Evolutionary conservation across 2,797 vertebrate species (phyloP).

Genomic region (Platyrinchus mystaceus): DNA sequence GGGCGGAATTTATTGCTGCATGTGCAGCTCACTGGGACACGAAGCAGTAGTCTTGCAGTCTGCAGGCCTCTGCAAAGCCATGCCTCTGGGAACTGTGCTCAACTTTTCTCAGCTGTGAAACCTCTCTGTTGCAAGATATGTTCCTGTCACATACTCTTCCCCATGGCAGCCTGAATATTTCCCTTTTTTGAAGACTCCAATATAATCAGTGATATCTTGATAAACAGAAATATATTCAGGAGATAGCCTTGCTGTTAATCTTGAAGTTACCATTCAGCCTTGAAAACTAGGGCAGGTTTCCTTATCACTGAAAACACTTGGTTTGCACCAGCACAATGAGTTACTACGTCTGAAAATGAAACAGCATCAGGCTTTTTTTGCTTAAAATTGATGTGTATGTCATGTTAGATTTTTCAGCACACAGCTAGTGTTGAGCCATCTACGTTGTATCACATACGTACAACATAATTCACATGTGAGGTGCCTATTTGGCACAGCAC

Average conservation of each 20-base stretch:
- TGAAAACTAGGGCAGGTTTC: not conserved
- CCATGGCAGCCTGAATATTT: not conserved
- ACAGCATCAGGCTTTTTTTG: not conserved
- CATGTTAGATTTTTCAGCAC: not conserved
- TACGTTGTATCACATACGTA: not conserved
- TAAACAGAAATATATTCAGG: slow-evolving; percentile 17
- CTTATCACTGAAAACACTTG: not conserved
- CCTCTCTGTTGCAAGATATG: not conserved
- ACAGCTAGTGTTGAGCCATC: not conserved
- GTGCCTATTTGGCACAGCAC: not conserved
- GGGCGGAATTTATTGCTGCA: slow-evolving; percentile 5
- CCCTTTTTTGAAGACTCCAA: not conserved
- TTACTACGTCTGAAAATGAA: not conserved
- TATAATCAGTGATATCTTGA: not conserved
- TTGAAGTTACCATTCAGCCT: not conserved
- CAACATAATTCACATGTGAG: not conserved
- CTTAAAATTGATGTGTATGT: not conserved
- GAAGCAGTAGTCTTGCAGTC: not conserved
- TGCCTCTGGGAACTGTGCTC: not conserved
- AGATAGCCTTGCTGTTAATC: not conserved
- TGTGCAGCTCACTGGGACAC: slow-evolving; percentile 1
- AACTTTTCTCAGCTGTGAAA: slow-evolving; percentile 39
- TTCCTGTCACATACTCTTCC: slow-evolving; percentile 1
- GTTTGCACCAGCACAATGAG: not conserved
- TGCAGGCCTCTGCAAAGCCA: not conserved